A percentile compares a stretch with the other conserved stretches of the same genome.
Evolutionary conservation across 2,113 vertebrate species (phyloP).

Genomic region (Antechinus stuartii): DNA sequence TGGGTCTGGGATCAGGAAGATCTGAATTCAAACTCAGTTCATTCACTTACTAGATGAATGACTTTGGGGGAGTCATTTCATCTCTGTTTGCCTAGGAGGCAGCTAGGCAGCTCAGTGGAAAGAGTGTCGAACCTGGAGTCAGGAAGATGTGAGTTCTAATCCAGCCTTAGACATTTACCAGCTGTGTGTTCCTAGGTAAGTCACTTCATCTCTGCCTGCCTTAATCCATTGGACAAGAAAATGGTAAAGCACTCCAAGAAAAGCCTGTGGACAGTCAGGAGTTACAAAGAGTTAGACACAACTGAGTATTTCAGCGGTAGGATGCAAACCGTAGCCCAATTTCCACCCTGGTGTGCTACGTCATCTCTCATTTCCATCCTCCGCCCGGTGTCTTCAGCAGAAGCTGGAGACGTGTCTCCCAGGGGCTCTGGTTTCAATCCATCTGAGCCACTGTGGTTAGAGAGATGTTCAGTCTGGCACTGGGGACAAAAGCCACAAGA

Average conservation of each 20-base stretch:
- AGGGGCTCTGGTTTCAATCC: neutral
- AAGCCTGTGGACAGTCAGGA: neutral
- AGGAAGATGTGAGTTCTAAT: neutral
- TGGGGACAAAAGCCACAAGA: constrained; percentile 17
- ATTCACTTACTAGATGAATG: neutral
- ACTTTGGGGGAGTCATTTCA: neutral
- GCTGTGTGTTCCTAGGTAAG: neutral
- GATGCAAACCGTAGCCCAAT: neutral
- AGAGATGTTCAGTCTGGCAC: constrained; percentile 17
- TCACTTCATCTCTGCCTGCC: neutral
- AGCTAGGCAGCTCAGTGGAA: neutral
- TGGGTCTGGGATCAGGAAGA: neutral
- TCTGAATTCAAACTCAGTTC: neutral
- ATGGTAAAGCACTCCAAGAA: neutral
- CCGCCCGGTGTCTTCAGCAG: neutral
- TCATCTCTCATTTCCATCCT: neutral
- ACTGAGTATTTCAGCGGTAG: neutral
- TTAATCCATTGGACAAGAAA: neutral
- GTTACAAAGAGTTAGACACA: neutral
- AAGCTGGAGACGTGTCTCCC: neutral
- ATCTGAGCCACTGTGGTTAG: neutral
- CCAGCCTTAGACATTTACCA: neutral
- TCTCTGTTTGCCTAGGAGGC: neutral
- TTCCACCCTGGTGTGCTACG: neutral
- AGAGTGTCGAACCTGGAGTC: neutral